Evolutionary conservation across 53 echinoderm and acorn worm genomes (phyloP), one percentile per base, ranked within the genome.

Genomic region (Astropecten irregularis): DNA sequence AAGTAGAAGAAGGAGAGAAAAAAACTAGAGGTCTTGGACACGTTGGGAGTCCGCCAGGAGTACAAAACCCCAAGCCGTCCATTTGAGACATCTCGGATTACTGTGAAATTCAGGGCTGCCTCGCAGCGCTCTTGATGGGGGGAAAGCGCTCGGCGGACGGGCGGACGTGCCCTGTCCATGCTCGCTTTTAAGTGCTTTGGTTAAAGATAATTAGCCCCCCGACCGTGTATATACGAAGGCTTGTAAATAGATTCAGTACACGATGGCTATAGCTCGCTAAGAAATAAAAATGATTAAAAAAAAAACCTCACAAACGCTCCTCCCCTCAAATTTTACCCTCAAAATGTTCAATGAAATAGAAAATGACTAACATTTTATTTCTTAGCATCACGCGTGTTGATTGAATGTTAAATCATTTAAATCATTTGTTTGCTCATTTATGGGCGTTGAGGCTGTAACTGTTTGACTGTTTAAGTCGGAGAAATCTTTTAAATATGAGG

Each of bases 81-180:
- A 79, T 79, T 79, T 79, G 61, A 46, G 62, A 79, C 44, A n/a
- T 60, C 79, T 79, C 79, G 15, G 61, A 79, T 79, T 79, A 79
- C 79, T 79, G 62, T 62, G 44, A 61, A 62, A 79, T 79, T 79
- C 42, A 62, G 79, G 62, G 33, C 21, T 79, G 62, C 79, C 79
- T 62, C 2, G 1, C 20, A 79, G 79, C 79, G 61, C 61, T 19
- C 79, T 79, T 62, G 61, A 79, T 25, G 60, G 44, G 47, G 8
- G 47, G 14, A 46, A 46, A 46, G 47, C 47, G 47, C 54, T 4
- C 54, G 54, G 22, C 42, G 6, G 22, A 60, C 13, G 10, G 79
- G 6, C 21, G 60, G 46, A 16, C 61, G 22, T 18, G 61, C 30
- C 42, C 7, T 20, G 40, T 28, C 6, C 57, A 1, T 26, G 18